Percentiles rank a stretch among this genome's conserved stretches.
Evolutionary conservation across 2,888 invertebrate genomes (phyloP).

Genomic region (Tenthredo notha): DNA sequence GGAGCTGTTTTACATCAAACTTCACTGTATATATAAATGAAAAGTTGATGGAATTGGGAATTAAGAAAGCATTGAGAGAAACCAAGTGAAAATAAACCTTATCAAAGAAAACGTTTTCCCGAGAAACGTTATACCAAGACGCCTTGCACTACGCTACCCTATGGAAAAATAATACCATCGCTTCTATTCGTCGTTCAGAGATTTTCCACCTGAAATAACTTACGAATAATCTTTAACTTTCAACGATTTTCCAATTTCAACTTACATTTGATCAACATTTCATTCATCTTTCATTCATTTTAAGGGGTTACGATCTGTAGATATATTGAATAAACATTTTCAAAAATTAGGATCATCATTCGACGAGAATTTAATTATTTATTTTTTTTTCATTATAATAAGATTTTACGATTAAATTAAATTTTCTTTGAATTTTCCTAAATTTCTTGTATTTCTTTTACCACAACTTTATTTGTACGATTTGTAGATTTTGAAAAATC

Average conservation of each 20-base stretch:
- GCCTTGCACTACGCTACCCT: too few relatives aligned
- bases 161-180: constrained; percentile 14
- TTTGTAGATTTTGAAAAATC: not conserved
- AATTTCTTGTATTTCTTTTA: not conserved
- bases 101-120: not conserved
- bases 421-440: not conserved
- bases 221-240: constrained; percentile 25
- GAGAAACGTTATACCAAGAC: not conserved
- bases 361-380: not conserved
- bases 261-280: constrained; percentile 20
- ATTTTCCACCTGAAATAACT: constrained; percentile 41
- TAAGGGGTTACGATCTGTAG: too few relatives aligned
- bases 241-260: constrained; percentile 14
- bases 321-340: not conserved
- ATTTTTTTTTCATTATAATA: not conserved
- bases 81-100: constrained; percentile 38
- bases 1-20: constrained; percentile 25
- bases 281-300: not conserved
- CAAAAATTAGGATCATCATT: not conserved
- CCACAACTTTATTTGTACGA: not conserved
- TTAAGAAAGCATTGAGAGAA: constrained; percentile 46
- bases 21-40: not conserved
- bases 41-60: constrained; percentile 35
- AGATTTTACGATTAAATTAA: not conserved
- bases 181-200: constrained; percentile 40